Conservation (phyloP, 2,113 vertebrate species). For the Platichthys flesus region DNA sequence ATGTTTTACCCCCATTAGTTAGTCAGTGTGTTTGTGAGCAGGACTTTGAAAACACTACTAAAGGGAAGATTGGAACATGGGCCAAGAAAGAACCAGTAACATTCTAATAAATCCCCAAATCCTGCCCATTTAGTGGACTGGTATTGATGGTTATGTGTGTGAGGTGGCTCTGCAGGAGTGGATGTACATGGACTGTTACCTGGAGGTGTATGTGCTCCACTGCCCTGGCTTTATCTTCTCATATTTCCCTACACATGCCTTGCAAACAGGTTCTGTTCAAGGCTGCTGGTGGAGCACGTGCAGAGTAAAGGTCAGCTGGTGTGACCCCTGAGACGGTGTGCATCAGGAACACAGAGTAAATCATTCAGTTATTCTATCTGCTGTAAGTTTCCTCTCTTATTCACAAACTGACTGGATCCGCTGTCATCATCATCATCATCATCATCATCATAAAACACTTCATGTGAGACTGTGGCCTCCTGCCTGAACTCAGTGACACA, state of each 20-base stretch:
- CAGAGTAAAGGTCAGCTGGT: neutral
- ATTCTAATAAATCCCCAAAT: no score
- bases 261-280: neutral
- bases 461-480: neutral
- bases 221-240: neutral
- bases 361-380: conserved; percentile 13
- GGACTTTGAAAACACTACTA: no score
- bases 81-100: no score
- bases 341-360: neutral
- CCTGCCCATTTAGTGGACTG: no score
- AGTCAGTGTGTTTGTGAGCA: no score
- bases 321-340: neutral
- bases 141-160: no score
- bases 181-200: no score
- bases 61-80: no score
- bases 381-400: conserved; percentile 5
- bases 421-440: conserved; percentile 6
- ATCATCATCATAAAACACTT: neutral
- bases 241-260: neutral
- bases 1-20: no score
- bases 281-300: neutral
- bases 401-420: conserved; percentile 14
- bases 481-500: neutral
- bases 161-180: no score
- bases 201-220: no score